Evolutionary conservation across 2,888 invertebrate genomes (phyloP), one percentile per base, ranked within the genome.

Genomic region (Isoperla grammatica): DNA sequence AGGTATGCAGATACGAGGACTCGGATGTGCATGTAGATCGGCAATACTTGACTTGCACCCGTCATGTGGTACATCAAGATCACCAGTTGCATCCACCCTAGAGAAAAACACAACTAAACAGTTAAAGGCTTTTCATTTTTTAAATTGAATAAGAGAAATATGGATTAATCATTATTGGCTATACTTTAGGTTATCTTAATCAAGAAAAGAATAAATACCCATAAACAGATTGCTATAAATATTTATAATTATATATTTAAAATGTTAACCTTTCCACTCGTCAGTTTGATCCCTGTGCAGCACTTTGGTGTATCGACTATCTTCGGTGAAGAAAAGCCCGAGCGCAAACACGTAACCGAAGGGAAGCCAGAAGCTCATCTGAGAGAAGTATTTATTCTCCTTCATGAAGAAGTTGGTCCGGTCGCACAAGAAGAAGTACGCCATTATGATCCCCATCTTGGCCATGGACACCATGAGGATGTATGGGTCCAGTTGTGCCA

Each of bases 351-450:
- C 87, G 72, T 97, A 97, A 0, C 90, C 93, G 13, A 97, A 87
- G 0, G 97, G 97, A 67, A 97, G 77, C 89, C 96, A 95, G 75
- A 97, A 97, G 71, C 95, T 95, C 72, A 95, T 90, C 71, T 93
- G 90, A 0, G 95, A 95, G 71, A 95, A 97, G 71, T 95, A 95
- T 72, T 97, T 97, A 75, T 97, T 97, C 77, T 97, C 97, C 74
- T 97, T 97, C 97, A 97, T 97, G 71, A 97, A 97, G 78, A 96
- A 95, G 72, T 93, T 95, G 1, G 96, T 95, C 65, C 96, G 80
- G 74, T 97, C 97, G 74, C 96, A 97, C 0, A 96, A 77, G 73
- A 94, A 95, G 78, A 95, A 95, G 72, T 95, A 97, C 0, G 83
- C 83, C 85, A 97, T 87, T 65, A 97, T 95, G 56, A 91, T 71